A percentile compares a stretch with the other conserved stretches of the same genome.
Conservation (phyloP, 2,888 invertebrate genomes). For the Iselma pallidipennis region DNA sequence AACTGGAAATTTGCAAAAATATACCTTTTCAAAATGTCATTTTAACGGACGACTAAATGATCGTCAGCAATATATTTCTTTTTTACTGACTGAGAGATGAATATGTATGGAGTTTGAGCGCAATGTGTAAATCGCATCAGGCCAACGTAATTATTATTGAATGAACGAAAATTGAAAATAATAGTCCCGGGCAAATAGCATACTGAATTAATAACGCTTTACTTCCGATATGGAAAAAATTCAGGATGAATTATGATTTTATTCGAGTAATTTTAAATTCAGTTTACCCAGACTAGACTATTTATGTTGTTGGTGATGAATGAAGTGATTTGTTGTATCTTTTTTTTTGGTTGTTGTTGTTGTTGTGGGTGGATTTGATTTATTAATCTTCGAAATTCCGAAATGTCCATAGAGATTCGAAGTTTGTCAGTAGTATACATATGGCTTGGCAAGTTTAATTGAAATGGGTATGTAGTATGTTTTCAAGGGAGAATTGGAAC, state of each 20-base stretch:
- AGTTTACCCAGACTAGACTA: not conserved
- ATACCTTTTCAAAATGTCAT: constrained; percentile 27
- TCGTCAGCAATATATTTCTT: not conserved
- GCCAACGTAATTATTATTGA: constrained; percentile 14
- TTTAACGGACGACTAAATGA: constrained; percentile 16
- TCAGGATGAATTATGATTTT: not conserved
- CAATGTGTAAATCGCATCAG: constrained; percentile 17
- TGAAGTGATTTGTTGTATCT: not conserved
- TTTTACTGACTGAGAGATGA: constrained; percentile 16
- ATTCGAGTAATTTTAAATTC: not conserved
- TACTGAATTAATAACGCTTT: constrained; percentile 15
- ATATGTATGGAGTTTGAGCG: constrained; percentile 29
- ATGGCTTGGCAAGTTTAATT: not conserved
- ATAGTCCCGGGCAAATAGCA: too few species aligned
- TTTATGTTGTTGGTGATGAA: not conserved
- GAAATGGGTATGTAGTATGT: constrained; percentile 13
- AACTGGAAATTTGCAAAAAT: constrained; percentile 26
- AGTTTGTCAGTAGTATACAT: not conserved
- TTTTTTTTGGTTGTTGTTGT: too few species aligned
- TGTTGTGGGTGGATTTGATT: too few species aligned
- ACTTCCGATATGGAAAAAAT: not conserved
- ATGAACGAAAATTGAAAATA: constrained; percentile 19
- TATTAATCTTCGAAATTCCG: not conserved
- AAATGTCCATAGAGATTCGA: not conserved
- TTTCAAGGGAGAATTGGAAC: constrained; percentile 37